Conservation (phyloP, 30 jellyfish, hydroid and myxozoan genomes). For the Hydractinia symbiolongicarpus region DNA sequence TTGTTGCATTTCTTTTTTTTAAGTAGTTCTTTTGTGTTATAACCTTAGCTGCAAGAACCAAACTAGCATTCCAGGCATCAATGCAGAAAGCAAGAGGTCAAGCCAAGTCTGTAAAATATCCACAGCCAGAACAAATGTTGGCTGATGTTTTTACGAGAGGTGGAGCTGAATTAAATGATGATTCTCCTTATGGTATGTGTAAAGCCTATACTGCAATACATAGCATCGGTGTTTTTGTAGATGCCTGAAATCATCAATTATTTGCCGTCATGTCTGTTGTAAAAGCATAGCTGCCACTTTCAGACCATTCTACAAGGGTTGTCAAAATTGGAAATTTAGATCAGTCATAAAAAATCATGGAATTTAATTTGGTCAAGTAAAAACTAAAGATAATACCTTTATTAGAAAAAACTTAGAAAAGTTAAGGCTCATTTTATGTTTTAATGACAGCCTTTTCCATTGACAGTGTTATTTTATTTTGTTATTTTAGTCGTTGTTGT, state of each 20-base stretch:
- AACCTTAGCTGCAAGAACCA: slow-evolving; percentile 83
- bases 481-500: too few species aligned
- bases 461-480: too few species aligned
- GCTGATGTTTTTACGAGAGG: slow-evolving; percentile 71
- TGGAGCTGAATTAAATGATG: slow-evolving; percentile 62
- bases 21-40: neutral
- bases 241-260: neutral
- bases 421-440: too few species aligned
- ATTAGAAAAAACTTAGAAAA: too few species aligned
- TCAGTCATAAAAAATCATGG: too few species aligned
- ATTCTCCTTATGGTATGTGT: slow-evolving; percentile 71
- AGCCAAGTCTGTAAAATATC: slow-evolving; percentile 68
- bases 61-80: slow-evolving; percentile 74
- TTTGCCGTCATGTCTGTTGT: neutral
- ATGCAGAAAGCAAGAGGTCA: slow-evolving; percentile 89
- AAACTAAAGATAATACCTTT: too few species aligned
- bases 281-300: neutral
- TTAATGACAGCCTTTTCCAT: too few species aligned
- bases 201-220: neutral
- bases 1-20: too few species aligned
- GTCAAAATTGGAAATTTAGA: neutral
- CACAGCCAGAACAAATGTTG: slow-evolving; percentile 73
- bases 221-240: neutral
- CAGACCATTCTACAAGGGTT: neutral
- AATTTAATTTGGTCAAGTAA: too few species aligned